A percentile compares a stretch with the other conserved stretches of the same genome.
phyloP scores from a whole-genome alignment of 2,888 invertebrate species.

The Agrotis segetum region DNA sequence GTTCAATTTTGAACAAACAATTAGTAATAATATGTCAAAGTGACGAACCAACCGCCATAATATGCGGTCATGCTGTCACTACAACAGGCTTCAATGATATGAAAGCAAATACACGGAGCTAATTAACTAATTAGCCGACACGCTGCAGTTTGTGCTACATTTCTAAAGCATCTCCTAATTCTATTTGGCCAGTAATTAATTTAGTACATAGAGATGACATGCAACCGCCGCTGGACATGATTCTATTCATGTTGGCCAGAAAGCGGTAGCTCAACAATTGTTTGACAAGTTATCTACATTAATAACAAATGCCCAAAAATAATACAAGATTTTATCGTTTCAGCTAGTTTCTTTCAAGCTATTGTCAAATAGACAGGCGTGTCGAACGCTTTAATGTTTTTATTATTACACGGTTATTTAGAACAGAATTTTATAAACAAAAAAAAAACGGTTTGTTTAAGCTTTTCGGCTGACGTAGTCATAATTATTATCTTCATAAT shows the following conservation, averaged over 20 bases:
- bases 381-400: not conserved
- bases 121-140: slow-evolving; percentile 49
- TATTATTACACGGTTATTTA: not conserved
- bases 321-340: no score
- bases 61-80: slow-evolving; percentile 38
- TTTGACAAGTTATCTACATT: no score
- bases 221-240: slow-evolving; percentile 14
- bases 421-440: not conserved
- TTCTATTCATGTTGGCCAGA: not conserved
- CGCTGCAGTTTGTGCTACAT: slow-evolving; percentile 25
- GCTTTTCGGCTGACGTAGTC: not conserved
- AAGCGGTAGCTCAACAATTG: not conserved
- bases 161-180: slow-evolving; percentile 37
- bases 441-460: not conserved
- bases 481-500: slow-evolving; percentile 35
- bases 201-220: slow-evolving; percentile 20
- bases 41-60: slow-evolving; percentile 11
- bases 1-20: not conserved
- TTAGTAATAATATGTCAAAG: not conserved
- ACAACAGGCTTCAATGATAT: slow-evolving; percentile 25
- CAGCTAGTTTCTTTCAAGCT: no score
- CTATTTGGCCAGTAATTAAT: slow-evolving; percentile 38
- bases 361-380: no score
- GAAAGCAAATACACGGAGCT: slow-evolving; percentile 40
- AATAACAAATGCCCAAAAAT: no score